A percentile compares a stretch with the other conserved stretches of the same genome.
These are phyloP conservation scores for Pseudomyrmex flavicornis DNA, from an alignment of 1,140 invertebrate genomes.

Conservation along the genomic window DNA sequence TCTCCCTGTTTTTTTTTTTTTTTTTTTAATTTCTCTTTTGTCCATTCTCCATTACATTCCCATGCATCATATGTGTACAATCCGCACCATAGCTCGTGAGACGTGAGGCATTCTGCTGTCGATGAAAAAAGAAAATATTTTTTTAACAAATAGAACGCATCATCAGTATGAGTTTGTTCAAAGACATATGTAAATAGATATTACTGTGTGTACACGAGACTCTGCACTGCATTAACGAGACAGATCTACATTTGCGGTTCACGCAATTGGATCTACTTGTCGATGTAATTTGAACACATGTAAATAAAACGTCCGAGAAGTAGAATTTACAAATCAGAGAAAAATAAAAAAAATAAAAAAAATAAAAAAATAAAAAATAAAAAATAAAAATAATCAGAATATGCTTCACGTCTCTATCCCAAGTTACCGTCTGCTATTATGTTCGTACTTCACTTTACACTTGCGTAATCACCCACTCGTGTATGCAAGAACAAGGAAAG, in stretches of 20 bases:
- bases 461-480: conserved; percentile 70
- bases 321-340: conserved; percentile 35
- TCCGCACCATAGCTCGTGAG: conserved; percentile 48
- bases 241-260: conserved; percentile 38
- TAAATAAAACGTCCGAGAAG: conserved; percentile 43
- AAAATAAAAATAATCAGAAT: conserved; percentile 58
- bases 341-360: not conserved
- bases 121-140: conserved; percentile 59
- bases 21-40: not conserved
- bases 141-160: conserved; percentile 65
- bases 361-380: not conserved
- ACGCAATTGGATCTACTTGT: conserved; percentile 10
- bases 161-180: conserved; percentile 39
- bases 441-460: conserved; percentile 52
- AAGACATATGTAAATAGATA: conserved; percentile 52
- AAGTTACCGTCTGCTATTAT: conserved; percentile 59
- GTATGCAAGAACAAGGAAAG: conserved; percentile 66
- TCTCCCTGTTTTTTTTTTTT: conserved; percentile 35
- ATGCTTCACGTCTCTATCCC: conserved; percentile 68
- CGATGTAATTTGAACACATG: conserved; percentile 51
- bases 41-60: not conserved
- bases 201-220: conserved; percentile 26
- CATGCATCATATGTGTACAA: conserved; percentile 29
- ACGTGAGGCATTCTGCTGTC: conserved; percentile 55
- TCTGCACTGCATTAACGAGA: conserved; percentile 25